Evolutionary conservation across 92 coral and sea anemone species (phyloP), one percentile per base, ranked within the genome.

Genomic region (Parazoanthus swiftii): DNA sequence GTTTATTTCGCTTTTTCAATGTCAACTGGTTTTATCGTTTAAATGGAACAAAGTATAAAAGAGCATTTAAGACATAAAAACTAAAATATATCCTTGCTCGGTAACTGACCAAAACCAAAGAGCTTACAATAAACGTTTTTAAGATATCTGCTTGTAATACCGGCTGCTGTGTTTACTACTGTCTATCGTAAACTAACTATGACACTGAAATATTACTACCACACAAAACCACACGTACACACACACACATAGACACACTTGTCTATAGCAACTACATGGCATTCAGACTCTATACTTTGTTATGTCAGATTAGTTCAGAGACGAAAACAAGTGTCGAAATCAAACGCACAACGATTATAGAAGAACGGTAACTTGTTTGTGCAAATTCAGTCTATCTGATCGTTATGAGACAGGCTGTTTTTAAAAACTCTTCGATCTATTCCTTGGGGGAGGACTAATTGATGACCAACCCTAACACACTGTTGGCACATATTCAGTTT

Each of bases 401-500:
- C 15, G 80, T 3, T 63, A 23, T n/a, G 16, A 29, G 48, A 25
- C 33, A 29, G 33, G 33, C 33, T 38, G 20, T 68, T 84, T 71
- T n/a, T n/a, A n/a, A n/a, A 18, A 43, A 72, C 77, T 50, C 35
- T 46, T 2, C 23, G 44, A 42, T 23, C 11, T 39, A 11, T 48
- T 48, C 79, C 23, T 48, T 71, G 59, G 15, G 46, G 18, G 29
- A 63, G 70, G 67, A 6, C 26, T 84, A 84, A 84, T 72, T 29
- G 68, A 29, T n/a, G 43, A 26, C 46, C 29, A 54, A 70, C 79
- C 87, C 37, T 23, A 73, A 35, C 68, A 70, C 78, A 84, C 87
- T 43, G 77, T 84, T 84, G 16, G 38, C 87, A 84, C 65, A 8
- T 84, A 33, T 82, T 37, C 11, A 25, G 43, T 71, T 43, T 84